A percentile compares a stretch with the other conserved stretches of the same genome.
Evolutionary conservation across 2,797 vertebrate genomes (phyloP).

Genomic region (Peromyscus nudipes): DNA sequence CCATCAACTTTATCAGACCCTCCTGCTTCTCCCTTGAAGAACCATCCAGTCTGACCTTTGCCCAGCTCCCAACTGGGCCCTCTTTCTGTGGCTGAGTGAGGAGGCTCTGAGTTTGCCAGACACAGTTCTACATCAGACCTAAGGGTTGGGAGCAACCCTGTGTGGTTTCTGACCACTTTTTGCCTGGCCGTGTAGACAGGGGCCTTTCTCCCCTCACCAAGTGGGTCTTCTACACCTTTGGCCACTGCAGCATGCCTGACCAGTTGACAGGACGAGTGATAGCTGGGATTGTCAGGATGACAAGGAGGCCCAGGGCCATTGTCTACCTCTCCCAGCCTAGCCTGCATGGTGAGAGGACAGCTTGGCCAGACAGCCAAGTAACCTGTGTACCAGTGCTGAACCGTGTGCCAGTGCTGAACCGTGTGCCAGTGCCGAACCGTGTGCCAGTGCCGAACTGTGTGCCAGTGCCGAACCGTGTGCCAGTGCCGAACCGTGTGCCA

Average conservation of each 20-base stretch:
- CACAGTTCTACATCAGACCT: accelerated
- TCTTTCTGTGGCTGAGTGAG: too few species aligned
- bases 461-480: too few species aligned
- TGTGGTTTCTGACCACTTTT: not conserved
- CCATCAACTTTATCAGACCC: not conserved
- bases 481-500: too few species aligned
- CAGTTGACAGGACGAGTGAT: not conserved
- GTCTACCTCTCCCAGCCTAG: not conserved
- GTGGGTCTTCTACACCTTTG: not conserved
- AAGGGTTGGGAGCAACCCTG: not conserved
- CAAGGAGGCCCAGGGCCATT: too few species aligned
- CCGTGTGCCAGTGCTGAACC: too few species aligned
- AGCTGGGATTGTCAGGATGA: not conserved
- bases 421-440: too few species aligned
- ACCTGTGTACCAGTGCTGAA: too few species aligned
- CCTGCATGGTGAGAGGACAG: not conserved
- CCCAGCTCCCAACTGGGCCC: too few species aligned
- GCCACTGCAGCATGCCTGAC: not conserved
- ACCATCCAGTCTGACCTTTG: accelerated
- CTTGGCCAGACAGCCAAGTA: not conserved
- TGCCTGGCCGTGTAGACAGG: not conserved
- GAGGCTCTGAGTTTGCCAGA: not conserved
- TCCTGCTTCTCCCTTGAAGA: not conserved
- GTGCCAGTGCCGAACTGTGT: too few species aligned
- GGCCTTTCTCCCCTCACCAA: not conserved